Evolutionary conservation across 2,113 vertebrate species (phyloP), one percentile per base, ranked within the genome.

Genomic region (Pheucticus melanocephalus): DNA sequence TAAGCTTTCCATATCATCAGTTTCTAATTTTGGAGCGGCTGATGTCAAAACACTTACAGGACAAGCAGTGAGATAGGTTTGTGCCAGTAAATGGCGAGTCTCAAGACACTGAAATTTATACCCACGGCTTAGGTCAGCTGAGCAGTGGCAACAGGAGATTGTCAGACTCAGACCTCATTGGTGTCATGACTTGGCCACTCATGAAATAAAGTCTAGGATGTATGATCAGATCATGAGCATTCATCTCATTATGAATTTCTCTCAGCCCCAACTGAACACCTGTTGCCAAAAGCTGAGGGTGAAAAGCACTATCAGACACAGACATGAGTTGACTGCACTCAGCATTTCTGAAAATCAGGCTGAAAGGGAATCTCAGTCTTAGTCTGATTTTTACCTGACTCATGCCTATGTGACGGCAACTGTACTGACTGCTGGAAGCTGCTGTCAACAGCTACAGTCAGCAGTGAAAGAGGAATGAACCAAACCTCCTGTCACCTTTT

Each of bases 21-120:
- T 66, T 97, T 92, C 95, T 96, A 95, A 92, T 68, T 95, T 86
- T 92, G 86, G 90, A 94, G 64, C 6, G 61, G 72, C 65, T 96
- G 93, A 96, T 93, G 94, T 90, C 86, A 94, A 94, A 95, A 94
- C 48, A 66, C 35, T 92, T 78, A 54, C 47, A 75, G 90, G 44
- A 92, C 68, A 71, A 95, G 79, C 90, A 68, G 37, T 45, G 85
- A 96, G 90, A 78, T 75, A 75, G 85, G 64, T 53, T 68, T 53
- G 31, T 91, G 80, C 73, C 1, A 1, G 76, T 78, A 89, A 88
- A 78, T 12, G 53, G 28, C 76, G 56, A 63, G 80, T 56, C 82
- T 65, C 60, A 66, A 85, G 44, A 22, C 30, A 84, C 30, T 77
- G 53, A 35, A 45, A 80, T 80, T 69, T 60, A 57, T 57, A 73